Base-by-base conservation (phyloP, 2,797 vertebrate species). In the Pelochelys cantorii region DNA sequence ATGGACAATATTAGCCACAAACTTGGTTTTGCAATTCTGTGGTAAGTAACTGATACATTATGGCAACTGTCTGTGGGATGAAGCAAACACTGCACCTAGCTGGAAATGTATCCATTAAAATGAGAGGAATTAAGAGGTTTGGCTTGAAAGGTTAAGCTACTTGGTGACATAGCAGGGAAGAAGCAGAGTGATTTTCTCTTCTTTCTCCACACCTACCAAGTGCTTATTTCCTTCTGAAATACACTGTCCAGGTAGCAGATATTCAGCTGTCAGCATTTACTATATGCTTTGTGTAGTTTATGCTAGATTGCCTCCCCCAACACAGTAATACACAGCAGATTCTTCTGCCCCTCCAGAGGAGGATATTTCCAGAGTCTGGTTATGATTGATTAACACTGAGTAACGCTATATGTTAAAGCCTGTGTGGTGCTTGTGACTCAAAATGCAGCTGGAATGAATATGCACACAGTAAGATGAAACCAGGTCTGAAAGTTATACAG, bases 381-480 rank as follows among this genome's bases (percentile, higher is more conserved):
- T 92, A 23, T 89, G 85, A 95, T 94, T 89, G 85, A 95, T 94
- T 92, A 91, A 75, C 13, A 15, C 20, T 79, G 83, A 93, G 74
- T 88, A 90, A 91, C 62, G 42, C 88, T 95, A 96, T 85, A 37
- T 77, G 87, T 68, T 94, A 80, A 81, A 1, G 0, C 53, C 80
- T 55, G 71, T 42, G 79, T 86, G 75, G 75, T 25, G 14, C 23
- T 83, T 52, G 34, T 81, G 92, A 93, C 56, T 92, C 85, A 90
- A 81, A 56, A 77, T 0, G 0, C 2, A 7, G 86, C 84, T 83
- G 86, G n/a, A 90, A 7, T 48, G 74, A 3, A 1, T 2, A 23
- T 81, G 79, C 83, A 77, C 86, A 57, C 55, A 8, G 5, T 79
- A 52, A 90, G 84, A 88, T 9, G 27, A 81, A 91, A 37, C 57